These are phyloP conservation scores for Halocynthia roretzi DNA, from an alignment of 23 tunicate genomes.

Conservation along the genomic window DNA sequence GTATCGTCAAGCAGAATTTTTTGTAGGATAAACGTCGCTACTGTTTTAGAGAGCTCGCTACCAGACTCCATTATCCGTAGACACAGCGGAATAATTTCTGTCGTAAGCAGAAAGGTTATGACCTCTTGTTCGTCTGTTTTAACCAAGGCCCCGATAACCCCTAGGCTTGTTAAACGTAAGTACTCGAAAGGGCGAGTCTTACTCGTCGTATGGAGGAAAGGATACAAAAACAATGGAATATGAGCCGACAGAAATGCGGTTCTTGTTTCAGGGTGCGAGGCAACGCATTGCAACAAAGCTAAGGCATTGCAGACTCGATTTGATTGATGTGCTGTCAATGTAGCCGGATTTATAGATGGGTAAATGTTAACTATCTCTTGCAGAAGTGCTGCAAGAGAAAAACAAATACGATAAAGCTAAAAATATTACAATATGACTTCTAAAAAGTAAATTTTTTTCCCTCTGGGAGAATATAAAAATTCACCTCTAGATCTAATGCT, in stretches of 20 bases:
- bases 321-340: conserved; percentile 86
- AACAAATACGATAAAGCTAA: no score
- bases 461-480: no score
- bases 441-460: no score
- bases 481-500: no score
- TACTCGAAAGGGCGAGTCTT: conserved; percentile 93
- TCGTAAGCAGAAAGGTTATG: conserved; percentile 88
- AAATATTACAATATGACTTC: no score
- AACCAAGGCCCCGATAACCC: conserved; percentile 95
- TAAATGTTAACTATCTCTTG: conserved; percentile 94
- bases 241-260: conserved; percentile 90
- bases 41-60: conserved; percentile 93
- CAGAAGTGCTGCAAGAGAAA: conserved; percentile 40
- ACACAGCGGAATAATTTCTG: conserved; percentile 98
- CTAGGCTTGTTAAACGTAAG: conserved; percentile 85
- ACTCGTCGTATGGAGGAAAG: conserved; percentile 95
- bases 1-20: conserved; percentile 86
- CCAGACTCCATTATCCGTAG: conserved; percentile 96
- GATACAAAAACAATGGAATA: conserved; percentile 92
- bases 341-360: conserved; percentile 90
- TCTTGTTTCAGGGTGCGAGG: conserved; percentile 97
- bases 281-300: conserved; percentile 96
- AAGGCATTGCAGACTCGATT: conserved; percentile 98
- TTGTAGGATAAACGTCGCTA: conserved; percentile 96
- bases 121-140: conserved; percentile 99